Evolutionary conservation across 2,113 vertebrate genomes (phyloP).

Genomic region (Fulmarus glacialis): DNA sequence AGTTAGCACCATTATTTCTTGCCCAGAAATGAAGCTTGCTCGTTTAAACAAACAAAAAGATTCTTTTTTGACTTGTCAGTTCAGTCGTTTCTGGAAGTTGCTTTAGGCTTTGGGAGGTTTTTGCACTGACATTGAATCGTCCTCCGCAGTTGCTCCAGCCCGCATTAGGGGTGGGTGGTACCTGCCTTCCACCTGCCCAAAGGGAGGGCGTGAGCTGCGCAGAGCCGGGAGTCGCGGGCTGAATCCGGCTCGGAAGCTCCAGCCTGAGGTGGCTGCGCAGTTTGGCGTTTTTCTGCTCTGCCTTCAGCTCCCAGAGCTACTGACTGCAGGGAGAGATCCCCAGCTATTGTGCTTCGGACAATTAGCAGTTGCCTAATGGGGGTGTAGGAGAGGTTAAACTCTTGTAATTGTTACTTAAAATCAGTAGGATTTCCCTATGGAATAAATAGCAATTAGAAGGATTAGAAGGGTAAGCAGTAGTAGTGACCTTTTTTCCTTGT

Average conservation of each 20-base stretch:
- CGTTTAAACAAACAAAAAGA: background rate
- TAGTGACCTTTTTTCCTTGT: background rate
- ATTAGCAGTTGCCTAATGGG: background rate
- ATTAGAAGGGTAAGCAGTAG: background rate
- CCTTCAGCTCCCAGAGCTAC: background rate
- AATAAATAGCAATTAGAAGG: conserved; percentile 26
- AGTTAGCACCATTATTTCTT: background rate
- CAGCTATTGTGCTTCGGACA: background rate
- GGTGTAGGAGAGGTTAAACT: background rate
- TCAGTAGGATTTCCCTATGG: background rate
- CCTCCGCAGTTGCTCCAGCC: background rate
- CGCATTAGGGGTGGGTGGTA: accelerated
- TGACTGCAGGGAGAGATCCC: background rate
- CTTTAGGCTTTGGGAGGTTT: background rate
- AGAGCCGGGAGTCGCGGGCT: background rate
- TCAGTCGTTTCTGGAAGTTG: background rate
- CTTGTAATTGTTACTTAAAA: background rate
- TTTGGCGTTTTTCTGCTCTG: background rate
- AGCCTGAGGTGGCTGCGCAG: background rate
- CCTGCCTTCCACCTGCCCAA: background rate
- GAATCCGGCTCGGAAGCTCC: background rate
- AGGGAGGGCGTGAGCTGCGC: background rate
- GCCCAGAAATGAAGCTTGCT: background rate
- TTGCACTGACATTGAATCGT: background rate
- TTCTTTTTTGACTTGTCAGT: background rate